A percentile compares a stretch with the other conserved stretches of the same genome.
Evolutionary conservation across 2,888 invertebrate genomes (phyloP).

Genomic region (Heteropelma amictum): DNA sequence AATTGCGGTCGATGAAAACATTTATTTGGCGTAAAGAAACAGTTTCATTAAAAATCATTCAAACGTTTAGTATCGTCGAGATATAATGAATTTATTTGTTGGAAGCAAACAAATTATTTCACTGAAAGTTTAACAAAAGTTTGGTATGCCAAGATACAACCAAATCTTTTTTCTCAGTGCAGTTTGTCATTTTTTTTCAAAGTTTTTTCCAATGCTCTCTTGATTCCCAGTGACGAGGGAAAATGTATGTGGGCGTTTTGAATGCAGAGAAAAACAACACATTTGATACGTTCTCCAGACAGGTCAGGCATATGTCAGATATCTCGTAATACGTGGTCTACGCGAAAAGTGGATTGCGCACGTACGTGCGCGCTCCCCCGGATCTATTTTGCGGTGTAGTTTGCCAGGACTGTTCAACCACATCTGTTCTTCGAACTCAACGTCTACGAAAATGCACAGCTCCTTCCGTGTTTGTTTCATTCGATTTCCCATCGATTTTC

Average conservation of each 20-base stretch:
- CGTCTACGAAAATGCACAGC: not conserved
- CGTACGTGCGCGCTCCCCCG: conserved; percentile 65
- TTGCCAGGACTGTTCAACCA: conserved; percentile 26
- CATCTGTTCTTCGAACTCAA: conserved; percentile 22
- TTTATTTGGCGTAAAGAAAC: no score
- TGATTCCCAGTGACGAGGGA: not conserved
- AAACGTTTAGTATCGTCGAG: no score
- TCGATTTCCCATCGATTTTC: not conserved
- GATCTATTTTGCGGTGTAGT: conserved; percentile 67
- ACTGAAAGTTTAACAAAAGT: no score
- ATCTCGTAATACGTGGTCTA: conserved; percentile 33
- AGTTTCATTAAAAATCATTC: no score
- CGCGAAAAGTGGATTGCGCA: conserved; percentile 67
- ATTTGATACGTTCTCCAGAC: conserved; percentile 10
- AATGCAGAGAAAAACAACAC: conserved; percentile 5
- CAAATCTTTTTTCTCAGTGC: no score
- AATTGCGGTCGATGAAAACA: no score
- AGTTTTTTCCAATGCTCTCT: not conserved
- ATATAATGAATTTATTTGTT: no score
- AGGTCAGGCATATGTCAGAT: conserved; percentile 42
- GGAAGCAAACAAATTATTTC: no score
- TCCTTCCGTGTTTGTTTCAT: not conserved
- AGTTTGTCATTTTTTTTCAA: not conserved
- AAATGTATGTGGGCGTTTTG: not conserved
- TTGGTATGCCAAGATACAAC: no score